Base-by-base conservation (phyloP, 2,797 vertebrate species). In the Lemur catta region DNA sequence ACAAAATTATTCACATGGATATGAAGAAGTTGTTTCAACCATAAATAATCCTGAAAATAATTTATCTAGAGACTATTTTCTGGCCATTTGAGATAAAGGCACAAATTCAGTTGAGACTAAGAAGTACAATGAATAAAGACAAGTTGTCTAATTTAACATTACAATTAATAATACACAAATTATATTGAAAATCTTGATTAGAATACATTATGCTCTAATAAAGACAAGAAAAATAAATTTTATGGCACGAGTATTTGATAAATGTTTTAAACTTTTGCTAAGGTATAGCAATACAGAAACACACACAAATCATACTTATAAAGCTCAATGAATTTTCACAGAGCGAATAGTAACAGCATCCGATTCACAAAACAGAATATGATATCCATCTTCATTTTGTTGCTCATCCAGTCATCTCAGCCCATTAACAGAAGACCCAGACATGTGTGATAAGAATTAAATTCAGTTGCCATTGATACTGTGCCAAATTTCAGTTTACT, bases 211-310 rank as follows among this genome's bases (percentile, higher is more conserved):
- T 80, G 41, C 59, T 80, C 11, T 55, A 95, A 92, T 80, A 85
- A 95, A 69, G 41, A 28, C 15, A 93, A 86, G n/a, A 89, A 75
- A 93, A 91, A 55, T 78, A 61, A 84, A 41, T 43, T 84, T 52
- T 55, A 46, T 93, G n/a, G 14, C 1, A 59, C 48, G 43, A 88
- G 13, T 65, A 65, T 71, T 50, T 71, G 22, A 76, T 82, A 85
- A 81, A 26, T 26, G 48, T 91, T 85, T 46, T 12, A 81, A 94
- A 74, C 3, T 43, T 81, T 90, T 84, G 63, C 50, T 74, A 46
- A 59, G 7, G 12, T 74, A 15, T 57, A 84, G 43, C 24, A 57
- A 87, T 50, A 59, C 50, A 80, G 71, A 30, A 93, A 90, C 91
- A 6, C 43, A 24, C 20, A 93, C 8, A 76, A 80, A 43, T 35